These are phyloP conservation scores for Blastomussa wellsi DNA, from an alignment of 92 coral and sea anemone genomes.

Conservation along the genomic window DNA sequence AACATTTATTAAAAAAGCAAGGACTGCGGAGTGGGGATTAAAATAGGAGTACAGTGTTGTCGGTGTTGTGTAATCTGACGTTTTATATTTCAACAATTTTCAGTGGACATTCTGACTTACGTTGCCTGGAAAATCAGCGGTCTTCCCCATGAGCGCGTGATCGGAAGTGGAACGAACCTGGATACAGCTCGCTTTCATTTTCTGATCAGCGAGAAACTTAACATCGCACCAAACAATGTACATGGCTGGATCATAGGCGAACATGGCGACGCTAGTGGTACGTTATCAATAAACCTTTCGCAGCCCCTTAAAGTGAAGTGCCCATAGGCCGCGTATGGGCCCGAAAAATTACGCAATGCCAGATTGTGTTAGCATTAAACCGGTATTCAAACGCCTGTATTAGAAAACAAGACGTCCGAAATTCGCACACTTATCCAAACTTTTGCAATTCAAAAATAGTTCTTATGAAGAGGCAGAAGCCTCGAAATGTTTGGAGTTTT, in stretches of 20 bases:
- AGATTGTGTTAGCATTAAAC: too few relatives aligned
- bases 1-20: too few relatives aligned
- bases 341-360: too few relatives aligned
- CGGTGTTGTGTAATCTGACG: neutral
- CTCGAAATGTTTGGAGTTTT: too few relatives aligned
- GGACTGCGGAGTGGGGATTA: too few relatives aligned
- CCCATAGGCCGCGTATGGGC: too few relatives aligned
- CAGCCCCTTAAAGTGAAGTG: neutral
- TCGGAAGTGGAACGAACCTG: conserved; percentile 49
- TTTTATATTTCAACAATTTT: neutral
- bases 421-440: too few relatives aligned
- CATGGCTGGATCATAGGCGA: conserved; percentile 57
- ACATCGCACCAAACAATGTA: conserved; percentile 50
- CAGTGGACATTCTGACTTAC: conserved; percentile 46
- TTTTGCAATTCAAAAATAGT: too few relatives aligned
- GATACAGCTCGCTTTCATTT: conserved; percentile 55
- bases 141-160: conserved; percentile 47
- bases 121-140: conserved; percentile 55
- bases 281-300: neutral
- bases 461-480: too few relatives aligned
- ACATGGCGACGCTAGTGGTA: conserved; percentile 58
- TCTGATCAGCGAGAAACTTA: conserved; percentile 49
- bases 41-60: neutral
- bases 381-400: too few relatives aligned
- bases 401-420: too few relatives aligned